Base-by-base conservation (phyloP, 1,140 invertebrate species). In the Lasioglossum baleicum region DNA sequence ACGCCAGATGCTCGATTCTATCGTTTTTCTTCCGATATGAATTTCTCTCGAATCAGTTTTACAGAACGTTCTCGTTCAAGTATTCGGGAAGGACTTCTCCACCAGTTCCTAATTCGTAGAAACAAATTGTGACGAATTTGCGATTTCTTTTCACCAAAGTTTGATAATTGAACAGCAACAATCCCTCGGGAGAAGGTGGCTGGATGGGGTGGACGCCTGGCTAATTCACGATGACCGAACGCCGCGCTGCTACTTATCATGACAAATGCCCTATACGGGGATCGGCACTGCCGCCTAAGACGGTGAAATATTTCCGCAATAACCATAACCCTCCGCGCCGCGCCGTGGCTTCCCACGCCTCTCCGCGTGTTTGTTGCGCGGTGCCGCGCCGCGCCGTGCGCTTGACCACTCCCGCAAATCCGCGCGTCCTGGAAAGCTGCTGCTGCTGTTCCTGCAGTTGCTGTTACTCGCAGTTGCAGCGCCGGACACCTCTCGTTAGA, bases 281-380 rank as follows among this genome's bases (percentile, higher is more conserved):
- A 88, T 89, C 87, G 82, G 78, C 83, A 74, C 70, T 80, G 76
- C 83, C 79, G 71, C 80, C 78, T 86, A 87, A 89, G 85, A 90
- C 83, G 84, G 81, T 90, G 87, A 90, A 91, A 89, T 90, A 89
- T 91, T 91, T 91, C 86, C 84, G 84, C 87, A 87, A 89, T 88
- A 91, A 89, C 83, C 83, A 75, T 88, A 88, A 88, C 86, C 87
- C 88, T 90, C 82, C 82, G 85, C 80, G 15, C n/a, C n/a, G n/a
- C n/a, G 26, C 20, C 79, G 69, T 77, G 58, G 80, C 89, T 90
- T 90, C 89, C 88, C 88, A 90, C 89, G 89, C 89, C 80, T 80
- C 75, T 78, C 74, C 66, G 73, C 82, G 71, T 71, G 51, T 58
- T 13, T 63, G 20, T n/a, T 58, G 56, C 56, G 17, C 6, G 0